phyloP scores from a whole-genome alignment of 2,888 invertebrate species.

The Hydropsyche betteni region DNA sequence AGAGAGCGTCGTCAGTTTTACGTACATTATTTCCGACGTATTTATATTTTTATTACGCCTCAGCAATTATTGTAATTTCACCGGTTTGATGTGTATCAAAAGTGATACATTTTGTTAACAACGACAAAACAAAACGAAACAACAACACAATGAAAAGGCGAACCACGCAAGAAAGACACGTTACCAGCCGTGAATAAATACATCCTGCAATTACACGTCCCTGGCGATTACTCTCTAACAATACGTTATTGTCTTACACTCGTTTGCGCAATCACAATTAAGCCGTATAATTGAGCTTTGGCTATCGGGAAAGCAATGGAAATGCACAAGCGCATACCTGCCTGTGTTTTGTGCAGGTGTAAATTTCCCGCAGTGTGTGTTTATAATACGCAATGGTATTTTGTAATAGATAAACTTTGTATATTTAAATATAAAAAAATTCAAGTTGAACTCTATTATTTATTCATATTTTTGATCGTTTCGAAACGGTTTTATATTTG shows the following conservation, averaged over 20 bases:
- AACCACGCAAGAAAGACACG: constrained; percentile 42
- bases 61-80: constrained; percentile 37
- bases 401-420: too few species aligned
- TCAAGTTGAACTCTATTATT: too few species aligned
- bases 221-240: constrained; percentile 36
- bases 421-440: too few species aligned
- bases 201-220: constrained; percentile 50
- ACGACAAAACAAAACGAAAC: constrained; percentile 10
- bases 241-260: constrained; percentile 45
- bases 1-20: neutral
- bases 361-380: neutral
- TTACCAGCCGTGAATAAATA: constrained; percentile 51
- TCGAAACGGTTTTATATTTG: too few species aligned
- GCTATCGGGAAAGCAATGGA: constrained; percentile 8
- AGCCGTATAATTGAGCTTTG: constrained; percentile 32
- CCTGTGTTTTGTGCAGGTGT: constrained; percentile 9
- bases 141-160: constrained; percentile 26
- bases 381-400: too few species aligned
- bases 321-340: neutral
- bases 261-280: constrained; percentile 35
- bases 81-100: constrained; percentile 34
- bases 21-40: constrained; percentile 1
- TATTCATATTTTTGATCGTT: too few species aligned
- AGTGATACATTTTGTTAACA: constrained; percentile 51
- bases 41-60: neutral